Evolutionary conservation across 2,113 vertebrate genomes (phyloP).

Genomic region (Athene cunicularia): DNA sequence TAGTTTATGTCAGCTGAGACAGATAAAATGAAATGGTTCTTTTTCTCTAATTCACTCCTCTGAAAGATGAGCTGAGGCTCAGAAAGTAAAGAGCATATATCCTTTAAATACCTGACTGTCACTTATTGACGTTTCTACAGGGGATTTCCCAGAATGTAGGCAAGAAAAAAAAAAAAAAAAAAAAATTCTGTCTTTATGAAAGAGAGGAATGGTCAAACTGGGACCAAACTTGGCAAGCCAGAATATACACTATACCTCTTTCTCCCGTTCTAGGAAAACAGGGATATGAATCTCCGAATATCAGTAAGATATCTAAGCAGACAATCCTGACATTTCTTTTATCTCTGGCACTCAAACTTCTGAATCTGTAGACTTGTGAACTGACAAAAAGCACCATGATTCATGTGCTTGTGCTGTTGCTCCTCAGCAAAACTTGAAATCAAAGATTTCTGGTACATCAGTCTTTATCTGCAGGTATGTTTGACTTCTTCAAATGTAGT

Average conservation of each 20-base stretch:
- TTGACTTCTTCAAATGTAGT: not conserved
- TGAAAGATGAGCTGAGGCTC: not conserved
- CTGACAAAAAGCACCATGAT: rapidly evolving
- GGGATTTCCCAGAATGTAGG: not conserved
- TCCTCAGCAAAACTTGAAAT: not conserved
- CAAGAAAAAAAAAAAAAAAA: not conserved
- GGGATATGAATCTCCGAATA: not conserved
- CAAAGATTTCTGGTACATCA: not conserved
- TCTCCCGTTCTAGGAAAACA: not conserved
- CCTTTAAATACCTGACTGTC: not conserved
- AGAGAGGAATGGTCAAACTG: not conserved
- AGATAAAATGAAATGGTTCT: not conserved
- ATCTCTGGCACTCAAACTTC: not conserved
- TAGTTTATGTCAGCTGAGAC: not conserved
- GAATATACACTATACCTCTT: not conserved
- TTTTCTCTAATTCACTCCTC: not conserved
- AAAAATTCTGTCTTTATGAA: not conserved
- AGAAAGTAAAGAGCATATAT: not conserved
- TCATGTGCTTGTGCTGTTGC: not conserved
- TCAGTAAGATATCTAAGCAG: not conserved
- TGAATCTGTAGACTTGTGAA: rapidly evolving
- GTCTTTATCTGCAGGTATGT: not conserved
- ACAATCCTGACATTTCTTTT: not conserved
- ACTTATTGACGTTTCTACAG: not conserved
- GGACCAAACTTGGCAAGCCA: not conserved